Base-by-base conservation (phyloP, 1,140 invertebrate species). In the Scaptomyza graminum region DNA sequence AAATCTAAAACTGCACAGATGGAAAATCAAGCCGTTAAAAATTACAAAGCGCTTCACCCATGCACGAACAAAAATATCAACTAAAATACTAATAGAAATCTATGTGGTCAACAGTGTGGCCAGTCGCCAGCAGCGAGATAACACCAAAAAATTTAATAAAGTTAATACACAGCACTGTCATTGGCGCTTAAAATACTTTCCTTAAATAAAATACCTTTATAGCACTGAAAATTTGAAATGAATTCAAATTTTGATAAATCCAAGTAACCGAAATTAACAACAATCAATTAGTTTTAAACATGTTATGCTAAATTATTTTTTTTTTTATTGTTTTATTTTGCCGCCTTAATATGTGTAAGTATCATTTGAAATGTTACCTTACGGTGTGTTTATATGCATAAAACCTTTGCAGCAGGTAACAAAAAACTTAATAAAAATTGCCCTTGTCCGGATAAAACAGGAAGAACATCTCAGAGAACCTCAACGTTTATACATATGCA, bases 381-480 rank as follows among this genome's bases (percentile, higher is more conserved):
- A n/a, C 22, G 6, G 18, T 11, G 6, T 16, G 11, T 41, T 11
- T 11, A 31, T 7, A 39, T 18, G 44, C n/a, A n/a, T n/a, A n/a
- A 9, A 25, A 49, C 15, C n/a, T 0, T 55, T 63, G 12, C 12
- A 1, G 16, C 52, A 76, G 71, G 54, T 22, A 68, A 75, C 55
- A 80, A 83, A 31, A 85, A 87, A 47, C 75, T 64, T 54, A 73
- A 52, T 54, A 73, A 52, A 18, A 15, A 47, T 0, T 88, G 82
- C 18, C 70, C 82, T 1, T 87, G 82, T 28, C 7, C 44, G 41
- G 8, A 4, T 15, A 13, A 51, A 49, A 8, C 47, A 41, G 34
- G 12, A 11, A 22, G 7, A 12, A n/a, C 37, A 12, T 1, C 1
- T 34, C 31, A 34, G 0, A 7, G 8, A 34, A 31, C 28, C 6